Percentiles rank a stretch among this genome's conserved stretches.
Evolutionary conservation across 2,113 vertebrate genomes (phyloP).

Genomic region (Dipodomys spectabilis): DNA sequence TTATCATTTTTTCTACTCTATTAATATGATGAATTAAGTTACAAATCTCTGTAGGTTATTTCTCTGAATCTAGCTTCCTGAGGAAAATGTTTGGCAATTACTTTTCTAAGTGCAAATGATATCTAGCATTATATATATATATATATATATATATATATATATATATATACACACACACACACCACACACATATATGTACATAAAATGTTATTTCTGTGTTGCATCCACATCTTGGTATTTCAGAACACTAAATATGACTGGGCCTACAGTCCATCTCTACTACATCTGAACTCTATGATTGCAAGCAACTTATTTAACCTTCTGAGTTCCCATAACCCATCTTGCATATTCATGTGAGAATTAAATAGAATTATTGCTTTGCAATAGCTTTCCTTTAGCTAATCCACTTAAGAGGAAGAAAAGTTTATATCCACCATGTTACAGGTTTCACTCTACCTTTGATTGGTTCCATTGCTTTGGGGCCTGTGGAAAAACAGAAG

Average conservation of each 20-base stretch:
- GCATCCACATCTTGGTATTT: too few relatives aligned
- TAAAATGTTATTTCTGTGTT: too few relatives aligned
- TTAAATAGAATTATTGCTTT: neutral
- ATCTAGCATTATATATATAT: neutral
- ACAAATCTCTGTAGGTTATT: neutral
- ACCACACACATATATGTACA: too few relatives aligned
- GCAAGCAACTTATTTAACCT: neutral
- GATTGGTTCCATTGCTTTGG: neutral
- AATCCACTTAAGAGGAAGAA: too few relatives aligned
- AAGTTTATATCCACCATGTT: neutral
- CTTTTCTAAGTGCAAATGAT: neutral
- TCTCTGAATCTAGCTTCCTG: neutral
- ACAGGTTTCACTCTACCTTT: neutral
- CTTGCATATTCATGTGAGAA: neutral
- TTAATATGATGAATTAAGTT: neutral
- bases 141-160: too few relatives aligned
- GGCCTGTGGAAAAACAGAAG: neutral
- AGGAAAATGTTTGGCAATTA: neutral
- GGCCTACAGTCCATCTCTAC: neutral
- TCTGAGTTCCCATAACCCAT: neutral
- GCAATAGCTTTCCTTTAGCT: neutral
- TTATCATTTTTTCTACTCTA: neutral
- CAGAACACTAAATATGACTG: neutral
- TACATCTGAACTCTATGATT: neutral
- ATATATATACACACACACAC: too few relatives aligned